These are phyloP conservation scores for Sebastes fasciatus DNA, from an alignment of 2,113 vertebrate genomes.

Conservation along the genomic window DNA sequence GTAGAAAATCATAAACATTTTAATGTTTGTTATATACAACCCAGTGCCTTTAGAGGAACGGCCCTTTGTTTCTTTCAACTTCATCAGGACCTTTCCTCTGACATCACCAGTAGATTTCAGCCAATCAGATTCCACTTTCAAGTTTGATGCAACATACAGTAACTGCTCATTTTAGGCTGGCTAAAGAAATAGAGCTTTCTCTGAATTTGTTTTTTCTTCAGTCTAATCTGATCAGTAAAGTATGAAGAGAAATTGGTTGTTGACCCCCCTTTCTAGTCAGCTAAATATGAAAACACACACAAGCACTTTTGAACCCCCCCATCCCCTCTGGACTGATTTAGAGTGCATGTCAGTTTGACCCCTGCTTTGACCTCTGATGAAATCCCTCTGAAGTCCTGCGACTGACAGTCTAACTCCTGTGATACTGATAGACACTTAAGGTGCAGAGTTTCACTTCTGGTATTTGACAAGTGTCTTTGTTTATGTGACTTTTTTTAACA, in stretches of 20 bases:
- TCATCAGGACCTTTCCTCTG: slow-evolving; percentile 46
- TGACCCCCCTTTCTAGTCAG: slow-evolving; percentile 2
- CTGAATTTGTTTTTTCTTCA: background rate
- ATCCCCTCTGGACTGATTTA: slow-evolving; percentile 17
- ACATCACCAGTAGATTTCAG: slow-evolving; percentile 81
- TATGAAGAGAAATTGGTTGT: slow-evolving; percentile 26
- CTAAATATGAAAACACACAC: slow-evolving; percentile 36
- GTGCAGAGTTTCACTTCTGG: slow-evolving; percentile 30
- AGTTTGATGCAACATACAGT: slow-evolving; percentile 73
- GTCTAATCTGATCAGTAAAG: slow-evolving; percentile 17
- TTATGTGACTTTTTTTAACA: background rate
- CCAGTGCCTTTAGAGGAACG: slow-evolving; percentile 88
- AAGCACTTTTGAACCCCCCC: background rate
- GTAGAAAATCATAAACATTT: slow-evolving; percentile 88
- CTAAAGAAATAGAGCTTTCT: background rate
- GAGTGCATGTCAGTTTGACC: background rate
- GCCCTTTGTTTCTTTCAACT: slow-evolving; percentile 50
- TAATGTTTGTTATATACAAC: slow-evolving; percentile 91
- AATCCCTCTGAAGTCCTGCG: background rate
- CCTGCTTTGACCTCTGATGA: slow-evolving; percentile 21
- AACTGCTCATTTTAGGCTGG: slow-evolving; percentile 21
- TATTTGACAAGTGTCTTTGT: background rate
- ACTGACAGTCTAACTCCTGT: slow-evolving; percentile 4
- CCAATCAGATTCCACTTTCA: slow-evolving; percentile 87
- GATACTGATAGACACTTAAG: background rate